phyloP scores from a whole-genome alignment of 1,140 invertebrate genomes.

The Mycetomoellerius zeteki region DNA sequence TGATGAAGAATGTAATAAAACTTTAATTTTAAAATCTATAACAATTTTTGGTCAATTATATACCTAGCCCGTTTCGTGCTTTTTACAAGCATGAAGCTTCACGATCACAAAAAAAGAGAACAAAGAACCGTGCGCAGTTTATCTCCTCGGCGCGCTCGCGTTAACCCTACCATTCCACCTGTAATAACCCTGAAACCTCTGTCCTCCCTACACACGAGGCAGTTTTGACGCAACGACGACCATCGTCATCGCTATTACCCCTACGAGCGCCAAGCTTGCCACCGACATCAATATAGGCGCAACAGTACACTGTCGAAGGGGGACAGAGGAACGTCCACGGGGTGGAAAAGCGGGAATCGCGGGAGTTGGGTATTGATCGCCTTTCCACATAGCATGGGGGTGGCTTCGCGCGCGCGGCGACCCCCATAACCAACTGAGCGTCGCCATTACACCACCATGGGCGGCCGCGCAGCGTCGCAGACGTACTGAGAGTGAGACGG shows the following conservation, averaged over 20 bases:
- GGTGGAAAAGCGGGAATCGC: slow-evolving; percentile 74
- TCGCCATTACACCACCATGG: slow-evolving; percentile 79
- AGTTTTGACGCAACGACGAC: slow-evolving; percentile 46
- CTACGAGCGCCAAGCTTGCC: neutral
- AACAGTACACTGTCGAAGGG: slow-evolving; percentile 32
- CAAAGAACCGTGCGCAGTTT: slow-evolving; percentile 33
- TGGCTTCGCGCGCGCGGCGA: slow-evolving; percentile 76
- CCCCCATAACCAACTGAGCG: slow-evolving; percentile 76
- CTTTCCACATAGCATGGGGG: slow-evolving; percentile 81
- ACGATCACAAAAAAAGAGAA: slow-evolving; percentile 1
- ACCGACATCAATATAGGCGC: slow-evolving; percentile 22
- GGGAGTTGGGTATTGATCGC: slow-evolving; percentile 81
- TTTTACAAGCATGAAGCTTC: neutral
- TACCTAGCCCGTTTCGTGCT: neutral
- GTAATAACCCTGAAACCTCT: slow-evolving; percentile 53
- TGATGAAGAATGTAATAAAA: neutral
- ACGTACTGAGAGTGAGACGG: slow-evolving; percentile 30
- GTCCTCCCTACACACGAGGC: slow-evolving; percentile 16
- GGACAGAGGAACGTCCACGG: slow-evolving; percentile 72
- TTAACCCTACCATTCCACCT: slow-evolving; percentile 60
- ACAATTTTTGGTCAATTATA: neutral
- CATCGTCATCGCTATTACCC: slow-evolving; percentile 21
- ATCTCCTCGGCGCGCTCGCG: neutral
- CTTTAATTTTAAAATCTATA: neutral
- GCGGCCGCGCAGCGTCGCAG: slow-evolving; percentile 55